These are phyloP conservation scores for Chorisops tibialis DNA, from an alignment of 2,888 invertebrate genomes.

Conservation along the genomic window DNA sequence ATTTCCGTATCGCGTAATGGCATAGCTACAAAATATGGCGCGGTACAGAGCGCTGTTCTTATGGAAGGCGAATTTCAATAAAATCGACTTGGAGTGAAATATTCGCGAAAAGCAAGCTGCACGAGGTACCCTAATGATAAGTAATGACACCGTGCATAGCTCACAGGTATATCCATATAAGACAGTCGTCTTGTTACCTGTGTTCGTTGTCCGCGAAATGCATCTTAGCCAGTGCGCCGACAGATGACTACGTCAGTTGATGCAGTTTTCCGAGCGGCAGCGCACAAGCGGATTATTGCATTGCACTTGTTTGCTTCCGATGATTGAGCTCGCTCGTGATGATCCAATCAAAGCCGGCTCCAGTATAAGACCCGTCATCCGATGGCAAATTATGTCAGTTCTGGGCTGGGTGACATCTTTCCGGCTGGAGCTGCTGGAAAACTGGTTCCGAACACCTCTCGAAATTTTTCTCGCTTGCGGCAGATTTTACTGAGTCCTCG, in stretches of 20 bases:
- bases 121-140: constrained; percentile 29
- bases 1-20: too few relatives aligned
- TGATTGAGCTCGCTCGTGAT: constrained; percentile 32
- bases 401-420: constrained; percentile 3
- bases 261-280: too few relatives aligned
- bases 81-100: too few relatives aligned
- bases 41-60: too few relatives aligned
- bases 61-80: too few relatives aligned
- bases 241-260: too few relatives aligned
- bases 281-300: background rate
- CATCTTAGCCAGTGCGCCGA: too few relatives aligned
- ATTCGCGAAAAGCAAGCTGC: constrained; percentile 2
- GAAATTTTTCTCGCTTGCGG: background rate
- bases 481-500: background rate
- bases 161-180: constrained; percentile 2
- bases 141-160: constrained; percentile 28
- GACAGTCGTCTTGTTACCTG: too few relatives aligned
- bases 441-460: constrained; percentile 5
- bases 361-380: constrained; percentile 27
- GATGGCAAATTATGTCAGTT: constrained; percentile 28
- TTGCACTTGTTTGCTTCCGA: constrained; percentile 29
- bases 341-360: constrained; percentile 29
- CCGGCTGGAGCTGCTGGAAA: background rate
- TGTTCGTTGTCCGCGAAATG: too few relatives aligned
- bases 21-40: too few relatives aligned